These are phyloP conservation scores for Artemia sinica DNA, from an alignment of 2,888 invertebrate species.

Conservation along the genomic window DNA sequence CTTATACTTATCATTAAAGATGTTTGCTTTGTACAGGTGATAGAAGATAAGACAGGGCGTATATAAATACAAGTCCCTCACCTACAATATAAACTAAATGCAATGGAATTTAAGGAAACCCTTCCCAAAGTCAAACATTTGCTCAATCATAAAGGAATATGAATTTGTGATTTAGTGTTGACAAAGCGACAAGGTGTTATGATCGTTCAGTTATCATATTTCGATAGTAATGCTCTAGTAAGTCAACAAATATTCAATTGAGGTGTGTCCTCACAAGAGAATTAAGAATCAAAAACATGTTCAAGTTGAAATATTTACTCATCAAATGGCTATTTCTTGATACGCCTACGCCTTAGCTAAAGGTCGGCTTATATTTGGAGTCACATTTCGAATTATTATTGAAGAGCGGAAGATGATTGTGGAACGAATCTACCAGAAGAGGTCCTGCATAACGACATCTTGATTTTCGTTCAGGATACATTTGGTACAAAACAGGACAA, in stretches of 20 bases:
- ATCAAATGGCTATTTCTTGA: not conserved
- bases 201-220: constrained; percentile 10
- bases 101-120: constrained; percentile 9
- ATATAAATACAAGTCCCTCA: not conserved
- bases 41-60: constrained; percentile 10
- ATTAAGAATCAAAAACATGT: constrained; percentile 6
- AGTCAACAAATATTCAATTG: constrained; percentile 10
- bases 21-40: constrained; percentile 3
- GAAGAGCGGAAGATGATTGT: too few species aligned
- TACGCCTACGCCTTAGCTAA: not conserved
- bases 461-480: too few species aligned
- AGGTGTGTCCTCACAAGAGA: not conserved
- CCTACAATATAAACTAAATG: constrained; percentile 9
- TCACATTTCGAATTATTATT: too few species aligned
- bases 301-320: constrained; percentile 1
- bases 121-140: constrained; percentile 13
- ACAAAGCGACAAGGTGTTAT: constrained; percentile 14
- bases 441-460: too few species aligned
- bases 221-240: constrained; percentile 9
- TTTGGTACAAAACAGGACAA: too few species aligned
- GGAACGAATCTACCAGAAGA: too few species aligned
- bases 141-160: constrained; percentile 14
- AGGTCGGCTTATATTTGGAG: too few species aligned
- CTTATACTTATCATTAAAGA: too few species aligned
- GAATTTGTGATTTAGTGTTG: constrained; percentile 12